Percentiles rank a stretch among this genome's conserved stretches.
Conservation (phyloP, 1,140 invertebrate genomes). For the Zaprionus taronus region DNA sequence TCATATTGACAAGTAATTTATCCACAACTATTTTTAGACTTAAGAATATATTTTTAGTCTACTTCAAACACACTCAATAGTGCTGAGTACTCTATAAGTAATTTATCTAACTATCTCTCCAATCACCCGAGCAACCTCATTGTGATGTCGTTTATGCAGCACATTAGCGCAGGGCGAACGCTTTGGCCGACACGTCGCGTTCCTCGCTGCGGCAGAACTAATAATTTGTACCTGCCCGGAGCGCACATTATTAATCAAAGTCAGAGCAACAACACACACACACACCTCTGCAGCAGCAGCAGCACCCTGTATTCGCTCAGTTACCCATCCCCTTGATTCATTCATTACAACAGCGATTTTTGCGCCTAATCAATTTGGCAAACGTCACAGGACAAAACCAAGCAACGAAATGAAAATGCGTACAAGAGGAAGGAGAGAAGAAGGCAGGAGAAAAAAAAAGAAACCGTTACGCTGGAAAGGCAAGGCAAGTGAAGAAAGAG, state of each 20-base stretch:
- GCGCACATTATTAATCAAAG: constrained; percentile 82
- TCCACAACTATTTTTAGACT: neutral
- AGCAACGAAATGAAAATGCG: constrained; percentile 27
- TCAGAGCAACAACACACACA: constrained; percentile 49
- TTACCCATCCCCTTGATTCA: neutral
- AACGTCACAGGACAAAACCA: constrained; percentile 60
- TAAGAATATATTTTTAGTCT: neutral
- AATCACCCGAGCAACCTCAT: constrained; percentile 9
- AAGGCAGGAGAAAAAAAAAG: neutral
- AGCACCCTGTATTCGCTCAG: constrained; percentile 7
- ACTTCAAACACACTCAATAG: neutral
- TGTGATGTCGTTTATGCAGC: constrained; percentile 52
- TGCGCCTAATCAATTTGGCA: constrained; percentile 82
- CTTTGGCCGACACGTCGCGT: neutral
- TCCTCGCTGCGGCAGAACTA: constrained; percentile 38
- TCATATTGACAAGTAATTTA: neutral
- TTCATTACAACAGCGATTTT: constrained; percentile 69
- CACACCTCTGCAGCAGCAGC: constrained; percentile 23
- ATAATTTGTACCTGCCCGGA: constrained; percentile 74
- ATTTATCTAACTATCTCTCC: neutral
- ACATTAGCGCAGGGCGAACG: constrained; percentile 22
- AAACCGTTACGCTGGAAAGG: neutral
- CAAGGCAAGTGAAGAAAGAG: neutral
- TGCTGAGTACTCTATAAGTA: neutral
- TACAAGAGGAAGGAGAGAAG: neutral